A percentile compares a stretch with the other conserved stretches of the same genome.
Evolutionary conservation across 2,113 vertebrate genomes (phyloP).

Genomic region (Stomatorhinus ivindoensis): DNA sequence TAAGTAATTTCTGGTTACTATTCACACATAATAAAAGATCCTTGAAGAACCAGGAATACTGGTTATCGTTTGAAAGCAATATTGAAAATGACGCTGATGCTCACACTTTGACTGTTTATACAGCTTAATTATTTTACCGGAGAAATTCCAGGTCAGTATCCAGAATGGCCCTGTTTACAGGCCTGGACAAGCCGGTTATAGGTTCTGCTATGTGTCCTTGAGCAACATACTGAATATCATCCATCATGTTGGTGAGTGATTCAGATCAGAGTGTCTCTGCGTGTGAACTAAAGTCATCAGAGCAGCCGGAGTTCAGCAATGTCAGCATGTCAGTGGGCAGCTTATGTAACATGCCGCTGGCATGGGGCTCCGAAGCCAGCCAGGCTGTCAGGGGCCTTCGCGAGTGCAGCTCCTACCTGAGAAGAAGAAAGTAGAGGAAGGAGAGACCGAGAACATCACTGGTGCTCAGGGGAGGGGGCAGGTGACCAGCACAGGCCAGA

Average conservation of each 20-base stretch:
- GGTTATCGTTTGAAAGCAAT: not conserved
- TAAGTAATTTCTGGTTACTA: not conserved
- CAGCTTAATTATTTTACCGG: not conserved
- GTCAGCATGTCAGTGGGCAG: not conserved
- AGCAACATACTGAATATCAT: not conserved
- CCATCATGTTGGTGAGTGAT: not conserved
- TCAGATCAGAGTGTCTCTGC: not conserved
- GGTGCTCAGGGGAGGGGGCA: slow-evolving; percentile 28
- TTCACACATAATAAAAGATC: not conserved
- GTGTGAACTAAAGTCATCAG: not conserved
- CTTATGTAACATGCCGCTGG: not conserved
- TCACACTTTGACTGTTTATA: not conserved
- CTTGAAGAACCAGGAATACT: not conserved
- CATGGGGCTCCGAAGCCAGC: not conserved
- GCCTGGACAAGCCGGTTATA: not conserved
- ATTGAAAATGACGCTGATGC: not conserved
- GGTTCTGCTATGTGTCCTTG: not conserved
- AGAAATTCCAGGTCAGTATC: not conserved
- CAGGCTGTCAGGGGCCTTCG: not conserved
- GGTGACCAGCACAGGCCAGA: slow-evolving; percentile 29
- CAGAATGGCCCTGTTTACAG: not conserved
- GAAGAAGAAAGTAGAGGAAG: slow-evolving; percentile 18
- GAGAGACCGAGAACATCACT: slow-evolving; percentile 33
- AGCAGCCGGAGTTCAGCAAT: not conserved
- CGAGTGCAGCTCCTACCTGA: not conserved